phyloP scores from a whole-genome alignment of 2,113 vertebrate species.

The Chitala chitala region DNA sequence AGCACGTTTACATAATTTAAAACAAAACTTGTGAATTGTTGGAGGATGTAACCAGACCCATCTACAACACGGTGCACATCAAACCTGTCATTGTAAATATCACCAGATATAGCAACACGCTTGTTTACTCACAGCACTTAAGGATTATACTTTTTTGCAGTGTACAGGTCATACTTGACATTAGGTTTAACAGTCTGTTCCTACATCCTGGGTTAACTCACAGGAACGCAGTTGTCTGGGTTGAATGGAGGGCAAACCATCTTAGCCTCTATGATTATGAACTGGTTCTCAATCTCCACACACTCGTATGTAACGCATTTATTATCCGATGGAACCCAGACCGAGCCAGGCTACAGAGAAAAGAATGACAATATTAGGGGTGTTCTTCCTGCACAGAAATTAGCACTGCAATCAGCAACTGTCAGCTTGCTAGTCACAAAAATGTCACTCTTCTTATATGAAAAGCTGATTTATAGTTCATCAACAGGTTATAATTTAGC shows the following conservation, averaged over 20 bases:
- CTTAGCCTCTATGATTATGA: slow-evolving; percentile 42
- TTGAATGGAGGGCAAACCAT: slow-evolving; percentile 51
- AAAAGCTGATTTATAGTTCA: not conserved
- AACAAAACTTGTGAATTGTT: not conserved
- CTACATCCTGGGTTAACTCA: slow-evolving; percentile 52
- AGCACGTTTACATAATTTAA: not conserved
- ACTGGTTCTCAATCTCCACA: slow-evolving; percentile 41
- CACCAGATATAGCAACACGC: too few relatives aligned
- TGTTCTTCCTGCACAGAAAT: too few relatives aligned
- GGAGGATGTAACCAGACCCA: not conserved
- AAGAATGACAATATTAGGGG: not conserved
- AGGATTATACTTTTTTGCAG: too few relatives aligned
- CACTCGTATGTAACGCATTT: slow-evolving; percentile 70
- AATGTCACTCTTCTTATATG: not conserved
- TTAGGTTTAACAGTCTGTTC: not conserved
- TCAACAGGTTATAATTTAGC: too few relatives aligned
- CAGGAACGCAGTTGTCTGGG: slow-evolving; percentile 53
- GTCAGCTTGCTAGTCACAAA: not conserved
- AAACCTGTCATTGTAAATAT: too few relatives aligned
- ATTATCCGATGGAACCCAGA: slow-evolving; percentile 42
- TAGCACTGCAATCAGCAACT: not conserved
- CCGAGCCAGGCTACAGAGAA: slow-evolving; percentile 54
- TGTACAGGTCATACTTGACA: not conserved
- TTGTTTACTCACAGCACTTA: too few relatives aligned
- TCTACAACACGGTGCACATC: not conserved